A percentile compares a stretch with the other conserved stretches of the same genome.
These are phyloP conservation scores for Pelecanus crispus DNA, from an alignment of 2,113 vertebrate genomes.

Conservation along the genomic window DNA sequence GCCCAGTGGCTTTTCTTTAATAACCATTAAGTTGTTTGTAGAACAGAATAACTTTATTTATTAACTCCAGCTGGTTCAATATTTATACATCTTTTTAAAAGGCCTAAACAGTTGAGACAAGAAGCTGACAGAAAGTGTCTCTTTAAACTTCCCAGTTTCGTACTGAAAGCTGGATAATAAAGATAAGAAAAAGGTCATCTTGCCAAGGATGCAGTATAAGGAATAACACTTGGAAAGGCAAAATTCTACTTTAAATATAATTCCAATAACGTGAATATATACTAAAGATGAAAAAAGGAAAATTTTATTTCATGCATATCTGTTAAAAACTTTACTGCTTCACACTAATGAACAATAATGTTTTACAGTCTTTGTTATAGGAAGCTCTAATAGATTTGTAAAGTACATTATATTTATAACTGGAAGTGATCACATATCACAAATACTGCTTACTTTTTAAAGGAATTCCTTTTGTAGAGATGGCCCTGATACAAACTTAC, in stretches of 20 bases:
- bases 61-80: slow-evolving; percentile 18
- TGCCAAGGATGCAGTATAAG: neutral
- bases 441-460: neutral
- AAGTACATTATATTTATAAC: neutral
- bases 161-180: slow-evolving; percentile 42
- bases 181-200: slow-evolving; percentile 46
- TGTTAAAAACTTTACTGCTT: neutral
- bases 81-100: slow-evolving; percentile 18
- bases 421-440: slow-evolving; percentile 1
- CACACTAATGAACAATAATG: neutral
- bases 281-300: neutral
- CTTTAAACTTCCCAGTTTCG: neutral
- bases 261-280: neutral
- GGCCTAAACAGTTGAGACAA: neutral
- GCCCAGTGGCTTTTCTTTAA: neutral
- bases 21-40: neutral
- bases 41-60: slow-evolving; percentile 11
- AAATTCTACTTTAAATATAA: neutral
- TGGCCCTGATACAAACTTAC: neutral
- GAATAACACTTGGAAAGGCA: neutral
- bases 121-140: neutral
- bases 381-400: neutral
- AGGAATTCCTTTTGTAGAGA: neutral
- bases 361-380: slow-evolving; percentile 19
- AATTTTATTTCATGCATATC: neutral